Percentiles rank a stretch among this genome's conserved stretches.
phyloP scores from a whole-genome alignment of 2,888 invertebrate species.

The Hypercompe scribonia region DNA sequence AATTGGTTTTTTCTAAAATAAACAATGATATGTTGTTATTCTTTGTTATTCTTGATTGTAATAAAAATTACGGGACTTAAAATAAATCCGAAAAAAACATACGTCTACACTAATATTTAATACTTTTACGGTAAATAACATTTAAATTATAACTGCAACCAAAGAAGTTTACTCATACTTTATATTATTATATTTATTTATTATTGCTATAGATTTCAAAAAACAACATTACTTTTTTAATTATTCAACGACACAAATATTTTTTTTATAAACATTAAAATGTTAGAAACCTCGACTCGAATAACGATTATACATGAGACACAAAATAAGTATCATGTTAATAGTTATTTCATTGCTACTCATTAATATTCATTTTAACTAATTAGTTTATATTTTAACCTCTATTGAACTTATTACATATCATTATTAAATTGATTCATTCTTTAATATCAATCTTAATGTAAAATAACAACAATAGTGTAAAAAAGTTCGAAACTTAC shows the following conservation, averaged over 20 bases:
- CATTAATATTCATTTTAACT: background rate
- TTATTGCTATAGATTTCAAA: constrained; percentile 35
- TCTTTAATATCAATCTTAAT: background rate
- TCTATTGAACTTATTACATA: background rate
- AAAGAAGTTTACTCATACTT: constrained; percentile 23
- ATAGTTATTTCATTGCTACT: background rate
- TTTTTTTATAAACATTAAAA: background rate
- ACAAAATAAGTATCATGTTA: background rate
- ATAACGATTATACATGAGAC: background rate
- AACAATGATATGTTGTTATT: constrained; percentile 81
- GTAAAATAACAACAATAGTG: background rate
- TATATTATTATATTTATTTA: constrained; percentile 45
- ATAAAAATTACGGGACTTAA: constrained; percentile 35
- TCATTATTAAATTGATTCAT: background rate
- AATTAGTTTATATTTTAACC: background rate
- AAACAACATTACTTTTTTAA: background rate
- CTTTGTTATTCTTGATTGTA: constrained; percentile 78
- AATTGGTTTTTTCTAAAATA: constrained; percentile 39
- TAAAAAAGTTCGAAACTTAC: background rate
- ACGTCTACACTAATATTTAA: constrained; percentile 68
- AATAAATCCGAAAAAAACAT: constrained; percentile 44
- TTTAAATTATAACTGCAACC: constrained; percentile 25
- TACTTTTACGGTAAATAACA: constrained; percentile 73
- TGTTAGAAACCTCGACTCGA: background rate
- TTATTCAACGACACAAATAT: background rate